Conservation (phyloP, 1,140 invertebrate genomes). For the Psix sp. region DNA sequence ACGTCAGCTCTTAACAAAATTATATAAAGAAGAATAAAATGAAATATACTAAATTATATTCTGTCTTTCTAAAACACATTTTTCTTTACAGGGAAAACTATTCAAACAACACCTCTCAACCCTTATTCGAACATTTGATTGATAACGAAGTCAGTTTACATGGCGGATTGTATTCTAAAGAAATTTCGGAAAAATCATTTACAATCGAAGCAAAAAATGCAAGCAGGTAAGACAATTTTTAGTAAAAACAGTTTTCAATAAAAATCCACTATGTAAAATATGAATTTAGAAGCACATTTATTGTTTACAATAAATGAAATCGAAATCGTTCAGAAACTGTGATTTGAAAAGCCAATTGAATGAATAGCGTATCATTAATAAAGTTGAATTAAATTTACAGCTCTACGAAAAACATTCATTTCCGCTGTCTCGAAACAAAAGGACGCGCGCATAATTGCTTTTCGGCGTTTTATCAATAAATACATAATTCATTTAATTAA, state of each 20-base stretch:
- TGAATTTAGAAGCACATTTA: too few species aligned
- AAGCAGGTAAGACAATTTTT: conserved; percentile 60
- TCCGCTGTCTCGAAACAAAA: conserved; percentile 17
- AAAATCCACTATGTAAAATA: too few species aligned
- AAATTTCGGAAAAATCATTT: conserved; percentile 55
- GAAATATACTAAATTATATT: too few species aligned
- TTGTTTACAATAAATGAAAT: too few species aligned
- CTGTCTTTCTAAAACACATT: too few species aligned
- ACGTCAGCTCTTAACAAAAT: too few species aligned
- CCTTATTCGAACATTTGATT: conserved; percentile 72
- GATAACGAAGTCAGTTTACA: conserved; percentile 67
- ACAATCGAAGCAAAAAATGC: conserved; percentile 44
- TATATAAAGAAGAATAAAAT: too few species aligned
- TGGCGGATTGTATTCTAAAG: conserved; percentile 71
- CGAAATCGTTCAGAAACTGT: too few species aligned
- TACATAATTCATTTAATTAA: conserved; percentile 38
- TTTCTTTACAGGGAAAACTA: conserved; percentile 35
- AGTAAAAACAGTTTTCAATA: too few species aligned
- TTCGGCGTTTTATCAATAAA: conserved; percentile 20
- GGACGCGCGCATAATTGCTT: conserved; percentile 23
- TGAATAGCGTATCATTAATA: conserved; percentile 18
- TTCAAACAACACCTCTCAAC: conserved; percentile 63
- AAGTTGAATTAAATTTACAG: conserved; percentile 21
- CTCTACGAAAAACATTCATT: conserved; percentile 32
- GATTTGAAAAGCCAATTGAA: conserved; percentile 1